phyloP scores from a whole-genome alignment of 2,888 invertebrate genomes.

The Ferdinandea cuprea region DNA sequence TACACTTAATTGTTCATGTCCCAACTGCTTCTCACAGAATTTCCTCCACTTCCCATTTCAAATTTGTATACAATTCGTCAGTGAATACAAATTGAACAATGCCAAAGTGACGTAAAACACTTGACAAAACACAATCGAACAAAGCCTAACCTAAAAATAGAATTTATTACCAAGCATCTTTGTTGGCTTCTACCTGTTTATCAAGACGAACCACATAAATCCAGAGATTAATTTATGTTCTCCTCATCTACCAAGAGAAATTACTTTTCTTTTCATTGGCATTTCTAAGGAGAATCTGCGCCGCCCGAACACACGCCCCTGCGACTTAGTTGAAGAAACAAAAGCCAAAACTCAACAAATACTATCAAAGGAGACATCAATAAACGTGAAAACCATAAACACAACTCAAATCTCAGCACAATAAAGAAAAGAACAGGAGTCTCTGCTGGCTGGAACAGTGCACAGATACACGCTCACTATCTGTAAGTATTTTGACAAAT shows the following conservation, averaged over 20 bases:
- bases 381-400: constrained; percentile 15
- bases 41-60: too few species aligned
- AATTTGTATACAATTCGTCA: too few species aligned
- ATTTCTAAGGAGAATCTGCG: not conserved
- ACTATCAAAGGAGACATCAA: constrained; percentile 20
- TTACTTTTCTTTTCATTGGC: not conserved
- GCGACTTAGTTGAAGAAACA: not conserved
- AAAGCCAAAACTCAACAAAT: not conserved
- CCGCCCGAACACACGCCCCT: not conserved
- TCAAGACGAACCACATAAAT: too few species aligned
- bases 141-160: too few species aligned
- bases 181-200: too few species aligned
- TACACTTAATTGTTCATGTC: too few species aligned
- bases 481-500: constrained; percentile 25
- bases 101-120: too few species aligned
- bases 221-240: not conserved
- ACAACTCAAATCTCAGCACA: constrained; percentile 20
- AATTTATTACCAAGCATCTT: too few species aligned
- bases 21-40: too few species aligned
- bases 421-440: not conserved
- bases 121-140: too few species aligned
- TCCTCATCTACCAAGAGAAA: not conserved
- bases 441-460: not conserved
- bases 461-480: not conserved
- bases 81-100: too few species aligned